Evolutionary conservation across 1,140 invertebrate genomes (phyloP), one percentile per base, ranked within the genome.

Genomic region (Ostrea edulis): DNA sequence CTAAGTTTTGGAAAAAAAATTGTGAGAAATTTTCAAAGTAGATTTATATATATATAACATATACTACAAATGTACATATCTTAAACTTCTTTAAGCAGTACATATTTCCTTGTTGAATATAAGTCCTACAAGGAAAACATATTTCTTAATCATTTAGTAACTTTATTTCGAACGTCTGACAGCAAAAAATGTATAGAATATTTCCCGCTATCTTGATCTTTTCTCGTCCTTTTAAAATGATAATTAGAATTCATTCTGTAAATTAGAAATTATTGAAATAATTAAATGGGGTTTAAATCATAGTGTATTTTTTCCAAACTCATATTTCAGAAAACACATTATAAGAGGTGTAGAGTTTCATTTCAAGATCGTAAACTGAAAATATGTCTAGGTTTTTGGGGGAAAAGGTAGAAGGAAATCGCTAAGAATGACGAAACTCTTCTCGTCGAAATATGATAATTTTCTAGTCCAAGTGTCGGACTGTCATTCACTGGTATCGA

Each of bases 211-310:
- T 62, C n/a, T 62, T 62, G n/a, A 62, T 62, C n/a, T n/a, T n/a
- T 7, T 62, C 7, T n/a, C n/a, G n/a, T 14, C 58, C n/a, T 17
- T 62, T 62, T 14, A 62, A n/a, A 62, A 7, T 7, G 9, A n/a
- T 62, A 62, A 62, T n/a, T 20, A 62, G n/a, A 17, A 62, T 12
- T 62, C 20, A 62, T 14, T 62, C n/a, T 62, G 58, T n/a, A 62
- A 62, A 58, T 20, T 62, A 62, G 58, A 62, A 62, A 62, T 20
- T n/a, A 62, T 62, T 62, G 5, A 62, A 62, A 62, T 62, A 62
- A 62, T 62, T 62, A 62, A 62, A 62, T 62, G 58, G 58, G 58
- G 58, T 62, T 58, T 62, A 62, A 62, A 62, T 62, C 58, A 62
- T n/a, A 62, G 4, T 58, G 20, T 17, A 62, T 17, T 62, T 14